Base-by-base conservation (phyloP, 2,888 invertebrate genomes). In the Spilarctia lutea region DNA sequence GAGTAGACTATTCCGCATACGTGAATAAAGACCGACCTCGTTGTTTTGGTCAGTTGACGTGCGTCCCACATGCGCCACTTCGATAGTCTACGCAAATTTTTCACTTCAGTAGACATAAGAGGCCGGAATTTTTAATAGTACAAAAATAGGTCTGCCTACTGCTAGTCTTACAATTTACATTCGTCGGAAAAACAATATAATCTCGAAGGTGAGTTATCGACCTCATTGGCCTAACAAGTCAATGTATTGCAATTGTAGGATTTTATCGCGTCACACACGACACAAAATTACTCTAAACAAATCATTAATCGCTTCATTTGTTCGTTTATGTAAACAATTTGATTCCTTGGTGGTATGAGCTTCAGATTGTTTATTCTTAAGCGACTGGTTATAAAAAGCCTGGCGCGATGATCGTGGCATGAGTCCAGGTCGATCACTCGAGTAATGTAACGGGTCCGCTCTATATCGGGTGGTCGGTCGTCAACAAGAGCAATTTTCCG, bases 401-500 rank as follows among this genome's bases (percentile, higher is more conserved):
- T 82, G 90, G 91, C 91, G 92, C 89, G 90, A 89, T 90, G 91
- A 90, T 89, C 88, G 91, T 94, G 94, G 94, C 95, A 94, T 90
- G 88, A 93, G 93, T 93, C 94, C 94, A 94, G 94, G 91, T 94
- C 93, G 94, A 94, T 94, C 95, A 94, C 92, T 94, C 93, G 94
- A 93, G 91, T 93, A 88, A 85, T 87, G 83, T 89, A 95, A 93
- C 94, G 93, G 93, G 91, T 91, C 87, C 91, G 85, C 89, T 91
- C 93, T 93, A 91, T 93, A 94, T 93, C 91, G 91, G 92, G 90
- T 89, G 88, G 89, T 87, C 89, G 94, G 93, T 94, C 94, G 93
- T 94, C 95, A 94, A 94, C 95, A 92, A 92, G 84, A 85, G 81
- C 83, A 89, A 91, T 93, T 93, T 92, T 92, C 90, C 90, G 90